phyloP scores from a whole-genome alignment of 2,888 invertebrate species.

The Parnassius glacialis region DNA sequence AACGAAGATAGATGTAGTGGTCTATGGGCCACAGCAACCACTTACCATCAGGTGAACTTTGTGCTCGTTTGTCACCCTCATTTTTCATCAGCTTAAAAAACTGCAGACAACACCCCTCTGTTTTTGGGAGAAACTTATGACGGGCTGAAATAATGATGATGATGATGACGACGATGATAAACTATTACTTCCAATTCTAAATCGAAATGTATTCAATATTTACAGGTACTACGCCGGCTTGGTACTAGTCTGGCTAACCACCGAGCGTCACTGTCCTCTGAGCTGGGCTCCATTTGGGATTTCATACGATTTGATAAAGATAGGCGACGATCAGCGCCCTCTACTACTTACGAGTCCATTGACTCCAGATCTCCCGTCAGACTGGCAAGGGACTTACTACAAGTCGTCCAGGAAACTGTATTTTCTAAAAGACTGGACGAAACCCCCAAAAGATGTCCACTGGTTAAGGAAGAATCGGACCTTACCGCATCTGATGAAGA shows the following conservation, averaged over 20 bases:
- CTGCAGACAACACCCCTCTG: too few species aligned
- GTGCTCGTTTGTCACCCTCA: too few species aligned
- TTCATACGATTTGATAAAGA: conserved; percentile 63
- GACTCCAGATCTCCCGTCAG: conserved; percentile 62
- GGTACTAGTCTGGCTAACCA: conserved; percentile 67
- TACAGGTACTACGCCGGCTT: conserved; percentile 69
- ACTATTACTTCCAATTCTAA: too few species aligned
- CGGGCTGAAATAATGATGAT: too few species aligned
- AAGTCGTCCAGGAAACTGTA: conserved; percentile 74
- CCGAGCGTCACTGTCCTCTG: conserved; percentile 68
- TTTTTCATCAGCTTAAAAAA: too few species aligned
- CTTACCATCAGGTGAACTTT: too few species aligned
- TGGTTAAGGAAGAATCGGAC: conserved; percentile 72
- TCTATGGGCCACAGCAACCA: too few species aligned
- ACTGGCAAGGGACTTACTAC: conserved; percentile 67
- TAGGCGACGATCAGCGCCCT: conserved; percentile 60
- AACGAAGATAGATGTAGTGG: too few species aligned
- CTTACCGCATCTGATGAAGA: conserved; percentile 64
- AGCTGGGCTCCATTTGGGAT: conserved; percentile 73
- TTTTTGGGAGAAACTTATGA: too few species aligned
- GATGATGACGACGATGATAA: too few species aligned
- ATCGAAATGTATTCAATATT: not conserved
- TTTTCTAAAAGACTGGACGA: conserved; percentile 60
- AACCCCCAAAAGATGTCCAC: conserved; percentile 58
- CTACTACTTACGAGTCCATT: conserved; percentile 54